phyloP scores from a whole-genome alignment of 2,113 vertebrate species.

The Erythrocercus mccallii region DNA sequence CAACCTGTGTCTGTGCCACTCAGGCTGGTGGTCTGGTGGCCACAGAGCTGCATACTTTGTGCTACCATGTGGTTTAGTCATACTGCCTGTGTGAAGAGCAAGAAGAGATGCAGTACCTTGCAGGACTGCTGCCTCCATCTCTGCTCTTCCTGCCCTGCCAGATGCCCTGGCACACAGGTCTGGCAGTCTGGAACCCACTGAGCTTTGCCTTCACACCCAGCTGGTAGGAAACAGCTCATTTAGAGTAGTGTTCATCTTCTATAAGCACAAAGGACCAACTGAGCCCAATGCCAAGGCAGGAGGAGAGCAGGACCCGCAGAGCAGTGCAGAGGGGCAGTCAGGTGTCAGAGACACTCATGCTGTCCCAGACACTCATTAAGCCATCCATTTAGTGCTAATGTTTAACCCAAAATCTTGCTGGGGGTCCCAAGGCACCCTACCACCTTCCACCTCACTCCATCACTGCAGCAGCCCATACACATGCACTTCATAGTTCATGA shows the following conservation, averaged over 20 bases:
- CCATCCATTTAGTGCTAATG: neutral
- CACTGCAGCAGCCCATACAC: neutral
- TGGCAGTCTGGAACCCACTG: rapidly evolving
- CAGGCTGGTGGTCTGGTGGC: neutral
- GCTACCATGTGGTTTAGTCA: neutral
- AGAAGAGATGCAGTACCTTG: neutral
- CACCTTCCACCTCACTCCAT: neutral
- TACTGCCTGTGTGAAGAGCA: neutral
- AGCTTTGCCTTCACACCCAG: neutral
- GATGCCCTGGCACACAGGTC: neutral
- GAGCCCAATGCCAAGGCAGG: rapidly evolving
- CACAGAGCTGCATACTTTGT: neutral
- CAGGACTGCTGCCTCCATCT: rapidly evolving
- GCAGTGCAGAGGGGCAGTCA: neutral
- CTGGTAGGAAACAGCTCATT: neutral
- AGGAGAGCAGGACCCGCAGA: rapidly evolving
- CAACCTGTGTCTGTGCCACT: neutral
- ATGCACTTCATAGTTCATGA: rapidly evolving
- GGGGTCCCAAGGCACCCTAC: neutral
- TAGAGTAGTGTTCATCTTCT: neutral
- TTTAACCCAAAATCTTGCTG: neutral
- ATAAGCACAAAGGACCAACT: neutral
- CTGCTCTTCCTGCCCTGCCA: neutral
- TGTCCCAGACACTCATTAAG: neutral
- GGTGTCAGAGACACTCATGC: neutral